A percentile compares a stretch with the other conserved stretches of the same genome.
Conservation (phyloP, 2,797 vertebrate species). For the Typhlichthys subterraneus region DNA sequence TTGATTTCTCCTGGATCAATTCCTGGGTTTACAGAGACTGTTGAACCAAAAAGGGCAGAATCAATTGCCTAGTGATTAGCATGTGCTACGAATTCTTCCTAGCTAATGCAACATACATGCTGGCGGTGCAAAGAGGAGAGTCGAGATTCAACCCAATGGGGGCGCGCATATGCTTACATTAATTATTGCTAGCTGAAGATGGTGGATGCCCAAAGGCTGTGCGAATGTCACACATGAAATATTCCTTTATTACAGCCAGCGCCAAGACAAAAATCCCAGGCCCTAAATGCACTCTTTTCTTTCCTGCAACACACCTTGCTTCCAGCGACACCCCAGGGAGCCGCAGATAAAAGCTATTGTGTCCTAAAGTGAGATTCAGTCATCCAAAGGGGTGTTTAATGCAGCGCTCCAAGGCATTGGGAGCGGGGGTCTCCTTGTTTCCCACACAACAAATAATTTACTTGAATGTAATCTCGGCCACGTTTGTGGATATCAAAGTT, state of each 20-base stretch:
- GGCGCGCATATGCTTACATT: slow-evolving; percentile 64
- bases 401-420: slow-evolving; percentile 22
- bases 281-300: slow-evolving; percentile 50
- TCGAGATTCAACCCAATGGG: slow-evolving; percentile 33
- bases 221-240: slow-evolving; percentile 61
- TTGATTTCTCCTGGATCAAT: slow-evolving; percentile 73
- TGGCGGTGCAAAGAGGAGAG: slow-evolving; percentile 22
- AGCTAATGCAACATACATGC: slow-evolving; percentile 16
- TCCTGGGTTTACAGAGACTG: slow-evolving; percentile 69
- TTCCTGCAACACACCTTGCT: slow-evolving; percentile 51
- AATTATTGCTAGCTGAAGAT: slow-evolving; percentile 66
- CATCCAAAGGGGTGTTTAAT: slow-evolving; percentile 63
- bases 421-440: not conserved
- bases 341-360: slow-evolving; percentile 65
- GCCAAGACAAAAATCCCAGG: slow-evolving; percentile 60
- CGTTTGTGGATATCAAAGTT: slow-evolving; percentile 5
- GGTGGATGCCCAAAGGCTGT: slow-evolving; percentile 55
- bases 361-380: slow-evolving; percentile 63
- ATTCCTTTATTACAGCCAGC: slow-evolving; percentile 59
- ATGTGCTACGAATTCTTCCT: slow-evolving; percentile 67
- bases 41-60: slow-evolving; percentile 65
- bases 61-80: slow-evolving; percentile 73
- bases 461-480: slow-evolving; percentile 7
- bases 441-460: not conserved
- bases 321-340: slow-evolving; percentile 53